A percentile compares a stretch with the other conserved stretches of the same genome.
Evolutionary conservation across 2,797 vertebrate genomes (phyloP).

Genomic region (Sebastes trivittatus): DNA sequence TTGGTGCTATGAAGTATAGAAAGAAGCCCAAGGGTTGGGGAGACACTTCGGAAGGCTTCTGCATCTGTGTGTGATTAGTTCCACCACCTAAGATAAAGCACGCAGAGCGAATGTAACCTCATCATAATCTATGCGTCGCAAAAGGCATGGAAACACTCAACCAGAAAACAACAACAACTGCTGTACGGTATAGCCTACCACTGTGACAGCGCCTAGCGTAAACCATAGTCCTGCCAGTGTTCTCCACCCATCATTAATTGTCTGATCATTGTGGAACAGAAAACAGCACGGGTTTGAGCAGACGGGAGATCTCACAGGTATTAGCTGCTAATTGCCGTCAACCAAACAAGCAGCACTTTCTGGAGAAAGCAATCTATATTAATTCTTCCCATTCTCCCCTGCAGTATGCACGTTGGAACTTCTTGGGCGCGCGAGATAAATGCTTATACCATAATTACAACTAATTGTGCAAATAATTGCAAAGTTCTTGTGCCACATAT

Average conservation of each 20-base stretch:
- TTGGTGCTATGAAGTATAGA: slow-evolving; percentile 44
- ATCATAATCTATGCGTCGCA: slow-evolving; percentile 65
- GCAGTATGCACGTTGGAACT: slow-evolving; percentile 70
- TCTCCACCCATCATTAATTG: slow-evolving; percentile 76
- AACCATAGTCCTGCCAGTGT: slow-evolving; percentile 54
- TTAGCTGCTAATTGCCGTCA: slow-evolving; percentile 82
- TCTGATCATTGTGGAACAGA: slow-evolving; percentile 71
- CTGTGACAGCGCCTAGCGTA: slow-evolving; percentile 37
- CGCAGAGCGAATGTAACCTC: slow-evolving; percentile 66
- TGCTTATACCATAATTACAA: slow-evolving; percentile 83
- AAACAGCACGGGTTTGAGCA: slow-evolving; percentile 64
- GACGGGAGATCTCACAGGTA: slow-evolving; percentile 76
- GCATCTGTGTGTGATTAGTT: slow-evolving; percentile 78
- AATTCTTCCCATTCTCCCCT: slow-evolving; percentile 73
- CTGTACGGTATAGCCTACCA: slow-evolving; percentile 38
- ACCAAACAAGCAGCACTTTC: slow-evolving; percentile 81
- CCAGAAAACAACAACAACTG: slow-evolving; percentile 59
- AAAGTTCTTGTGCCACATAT: slow-evolving; percentile 75
- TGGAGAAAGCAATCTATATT: slow-evolving; percentile 81
- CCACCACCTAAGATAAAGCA: slow-evolving; percentile 75
- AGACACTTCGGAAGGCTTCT: slow-evolving; percentile 45
- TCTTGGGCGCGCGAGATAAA: slow-evolving; percentile 80
- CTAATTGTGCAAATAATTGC: slow-evolving; percentile 83
- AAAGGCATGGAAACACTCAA: slow-evolving; percentile 50
- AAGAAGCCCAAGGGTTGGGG: slow-evolving; percentile 42